Evolutionary conservation across 2,797 vertebrate genomes (phyloP), one percentile per base, ranked within the genome.

Genomic region (Otolemur crassicaudatus): DNA sequence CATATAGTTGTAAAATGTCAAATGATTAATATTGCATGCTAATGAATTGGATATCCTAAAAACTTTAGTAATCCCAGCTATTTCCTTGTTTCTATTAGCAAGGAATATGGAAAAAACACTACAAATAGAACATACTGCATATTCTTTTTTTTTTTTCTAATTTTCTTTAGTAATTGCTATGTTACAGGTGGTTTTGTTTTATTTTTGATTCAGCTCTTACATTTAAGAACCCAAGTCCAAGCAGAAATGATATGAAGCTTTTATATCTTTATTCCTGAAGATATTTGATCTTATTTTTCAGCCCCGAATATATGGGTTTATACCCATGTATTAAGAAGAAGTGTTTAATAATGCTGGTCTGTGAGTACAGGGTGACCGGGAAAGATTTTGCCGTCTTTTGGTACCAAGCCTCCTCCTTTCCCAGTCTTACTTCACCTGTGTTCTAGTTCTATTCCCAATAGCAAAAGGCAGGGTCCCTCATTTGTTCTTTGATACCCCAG

Each of bases 1-100:
- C 94, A 87, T 69, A 88, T 72, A 83, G 87, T 95, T 96, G 80
- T 95, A 93, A 97, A 98, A 97, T 95, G 95, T 96, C 96, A 96
- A 40, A 73, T 95, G 88, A 96, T 53, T 53, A 53, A 53, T 53
- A 53, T 96, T 96, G 96, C 94, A 95, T 97, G 90, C 94, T 88
- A 63, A 77, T 79, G 84, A 97, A 87, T 92, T 95, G 80, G 53
- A 94, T 97, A 88, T 73, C 92, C 95, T 97, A 82, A 95, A 96
- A 95, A 87, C 27, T 6, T 83, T 91, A 87, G 14, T 91, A 82
- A 94, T 79, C 72, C 80, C 61, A 67, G 89, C 49, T 95, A 90
- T 40, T 84, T 94, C 83, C 61, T 95, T 91, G 34, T 77, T 97
- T 94, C 37, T 49, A 27, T 73, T 86, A 91, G 34, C 60, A 81